These are phyloP conservation scores for Calephelis virginiensis DNA, from an alignment of 1,140 invertebrate genomes.

Conservation along the genomic window DNA sequence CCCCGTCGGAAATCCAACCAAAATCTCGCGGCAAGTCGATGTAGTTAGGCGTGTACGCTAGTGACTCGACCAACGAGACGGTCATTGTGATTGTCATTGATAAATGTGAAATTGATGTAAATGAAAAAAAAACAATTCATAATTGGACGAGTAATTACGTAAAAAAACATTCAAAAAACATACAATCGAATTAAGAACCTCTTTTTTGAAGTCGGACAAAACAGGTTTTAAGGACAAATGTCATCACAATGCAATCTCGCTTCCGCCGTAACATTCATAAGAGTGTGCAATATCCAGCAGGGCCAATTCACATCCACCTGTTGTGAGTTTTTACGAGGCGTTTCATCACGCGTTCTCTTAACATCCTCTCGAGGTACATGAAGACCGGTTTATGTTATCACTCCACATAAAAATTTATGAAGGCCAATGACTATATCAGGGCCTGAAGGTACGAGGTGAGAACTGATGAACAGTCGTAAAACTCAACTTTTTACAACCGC, in stretches of 20 bases:
- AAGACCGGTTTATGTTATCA: constrained; percentile 6
- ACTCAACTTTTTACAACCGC: background rate
- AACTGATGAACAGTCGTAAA: background rate
- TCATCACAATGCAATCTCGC: constrained; percentile 27
- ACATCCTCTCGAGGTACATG: background rate
- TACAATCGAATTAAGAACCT: too few species aligned
- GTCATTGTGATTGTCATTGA: too few species aligned
- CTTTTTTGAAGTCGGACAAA: too few species aligned
- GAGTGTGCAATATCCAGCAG: constrained; percentile 23
- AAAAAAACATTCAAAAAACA: too few species aligned
- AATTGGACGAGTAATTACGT: too few species aligned
- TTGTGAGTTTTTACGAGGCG: constrained; percentile 42
- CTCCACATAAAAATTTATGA: constrained; percentile 11
- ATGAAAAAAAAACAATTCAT: too few species aligned
- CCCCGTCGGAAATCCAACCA: too few species aligned
- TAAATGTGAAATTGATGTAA: too few species aligned
- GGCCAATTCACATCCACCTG: constrained; percentile 45
- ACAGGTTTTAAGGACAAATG: too few species aligned
- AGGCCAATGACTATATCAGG: constrained; percentile 2
- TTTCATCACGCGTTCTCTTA: constrained; percentile 1
- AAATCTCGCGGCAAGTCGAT: too few species aligned
- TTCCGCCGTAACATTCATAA: constrained; percentile 22
- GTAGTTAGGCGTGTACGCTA: too few species aligned
- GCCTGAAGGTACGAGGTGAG: background rate
- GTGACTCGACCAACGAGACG: too few species aligned